Base-by-base conservation (phyloP, 2,113 vertebrate species). In the Antigone vipio region DNA sequence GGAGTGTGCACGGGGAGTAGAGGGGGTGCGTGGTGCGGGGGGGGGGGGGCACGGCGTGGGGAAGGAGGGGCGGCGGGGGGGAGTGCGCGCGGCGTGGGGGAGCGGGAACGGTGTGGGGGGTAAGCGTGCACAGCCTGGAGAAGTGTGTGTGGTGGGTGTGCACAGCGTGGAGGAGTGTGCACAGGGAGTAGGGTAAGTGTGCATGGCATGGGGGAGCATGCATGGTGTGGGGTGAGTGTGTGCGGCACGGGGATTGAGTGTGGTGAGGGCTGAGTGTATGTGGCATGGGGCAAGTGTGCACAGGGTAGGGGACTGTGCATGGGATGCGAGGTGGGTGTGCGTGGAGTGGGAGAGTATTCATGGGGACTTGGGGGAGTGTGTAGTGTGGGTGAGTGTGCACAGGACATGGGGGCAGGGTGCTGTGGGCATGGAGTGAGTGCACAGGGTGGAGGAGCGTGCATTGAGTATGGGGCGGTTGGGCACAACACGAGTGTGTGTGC, bases 291-390 rank as follows among this genome's bases (percentile, higher is more conserved):
- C 42, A 20, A 15, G 23, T 8, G 35, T 53, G 80, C 53, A 10
- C 30, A 1, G 60, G 2, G 52, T 6, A 24, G 34, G 50, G 20
- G 18, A 35, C 19, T 4, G 40, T 9, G 53, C 12, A 2, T 16
- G 60, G 49, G 29, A 22, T 7, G 53, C 10, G 44, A n/a, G 34
- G 8, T 9, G 78, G 42, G 63, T 2, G 72, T 38, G 62, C 6
- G 0, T 5, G 53, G 17, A 3, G 22, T 16, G 76, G 13, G 15
- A 29, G 14, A 22, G 0, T 17, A 2, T 5, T 42, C 15, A 1
- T 8, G 64, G 50, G n/a, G 35, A 38, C 21, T 3, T 15, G 11
- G 12, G 6, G 40, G 7, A 32, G 45, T 4, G 16, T 3, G 9
- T 7, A 3, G 35, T 9, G 35, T 30, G 68, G 21, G 18, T 10